Percentiles rank a stretch among this genome's conserved stretches.
phyloP scores from a whole-genome alignment of 2,888 invertebrate genomes.

The Ferrisia virgata region DNA sequence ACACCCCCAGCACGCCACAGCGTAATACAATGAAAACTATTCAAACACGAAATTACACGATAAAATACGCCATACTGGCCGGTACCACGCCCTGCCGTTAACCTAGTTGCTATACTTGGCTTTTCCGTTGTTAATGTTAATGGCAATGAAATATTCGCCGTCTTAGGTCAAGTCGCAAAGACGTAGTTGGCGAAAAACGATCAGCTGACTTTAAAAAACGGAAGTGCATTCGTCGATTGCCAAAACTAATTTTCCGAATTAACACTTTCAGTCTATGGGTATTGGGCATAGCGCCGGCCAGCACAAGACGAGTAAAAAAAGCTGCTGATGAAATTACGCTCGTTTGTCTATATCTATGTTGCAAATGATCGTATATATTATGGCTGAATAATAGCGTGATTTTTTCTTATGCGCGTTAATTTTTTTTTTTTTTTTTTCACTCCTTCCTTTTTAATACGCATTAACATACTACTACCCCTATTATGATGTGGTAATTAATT shows the following conservation, averaged over 20 bases:
- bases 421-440: neutral
- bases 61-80: conserved; percentile 23
- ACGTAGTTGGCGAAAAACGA: neutral
- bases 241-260: neutral
- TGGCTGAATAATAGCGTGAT: neutral
- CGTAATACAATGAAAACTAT: conserved; percentile 30
- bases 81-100: conserved; percentile 28
- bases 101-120: conserved; percentile 15
- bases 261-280: too few relatives aligned
- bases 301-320: too few relatives aligned
- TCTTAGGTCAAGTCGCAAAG: conserved; percentile 1
- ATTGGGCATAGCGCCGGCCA: too few relatives aligned
- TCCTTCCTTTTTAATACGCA: neutral
- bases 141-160: conserved; percentile 26
- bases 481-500: neutral
- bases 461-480: neutral
- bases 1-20: conserved; percentile 19
- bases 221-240: neutral
- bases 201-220: neutral
- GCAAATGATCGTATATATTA: neutral
- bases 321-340: too few relatives aligned
- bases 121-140: conserved; percentile 21
- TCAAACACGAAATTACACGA: conserved; percentile 26
- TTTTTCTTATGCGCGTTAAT: neutral
- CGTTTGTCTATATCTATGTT: too few relatives aligned